Evolutionary conservation across 1,140 invertebrate species (phyloP).

Genomic region (Macrotrachela quadricornifera): DNA sequence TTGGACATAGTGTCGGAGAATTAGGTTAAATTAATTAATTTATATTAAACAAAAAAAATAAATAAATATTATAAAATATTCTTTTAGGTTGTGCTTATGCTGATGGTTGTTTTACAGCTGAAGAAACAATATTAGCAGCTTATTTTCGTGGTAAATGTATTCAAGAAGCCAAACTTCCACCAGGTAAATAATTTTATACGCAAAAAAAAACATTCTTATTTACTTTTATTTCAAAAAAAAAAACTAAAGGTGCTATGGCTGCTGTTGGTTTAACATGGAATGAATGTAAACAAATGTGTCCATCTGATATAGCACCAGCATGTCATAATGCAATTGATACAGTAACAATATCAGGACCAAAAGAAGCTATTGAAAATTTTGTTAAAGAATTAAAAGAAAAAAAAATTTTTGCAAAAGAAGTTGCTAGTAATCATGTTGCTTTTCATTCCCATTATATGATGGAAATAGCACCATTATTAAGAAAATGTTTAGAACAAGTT

Average conservation of each 20-base stretch:
- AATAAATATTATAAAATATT: conserved; percentile 47
- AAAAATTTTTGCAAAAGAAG: conserved; percentile 62
- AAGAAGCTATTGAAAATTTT: conserved; percentile 44
- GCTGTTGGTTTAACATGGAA: conserved; percentile 66
- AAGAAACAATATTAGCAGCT: conserved; percentile 72
- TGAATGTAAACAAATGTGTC: conserved; percentile 50
- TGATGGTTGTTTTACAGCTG: conserved; percentile 69
- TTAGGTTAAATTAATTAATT: conserved; percentile 19
- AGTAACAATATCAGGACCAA: conserved; percentile 72
- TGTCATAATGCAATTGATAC: conserved; percentile 79
- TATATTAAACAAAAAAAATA: conserved; percentile 24
- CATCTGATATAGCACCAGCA: conserved; percentile 49
- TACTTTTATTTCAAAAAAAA: no score
- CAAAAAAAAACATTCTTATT: no score
- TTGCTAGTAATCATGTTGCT: conserved; percentile 64
- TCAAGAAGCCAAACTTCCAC: conserved; percentile 46
- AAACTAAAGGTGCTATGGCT: conserved; percentile 66
- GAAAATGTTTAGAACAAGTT: conserved; percentile 49
- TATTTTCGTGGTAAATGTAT: conserved; percentile 74
- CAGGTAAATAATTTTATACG: no score
- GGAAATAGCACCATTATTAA: conserved; percentile 54
- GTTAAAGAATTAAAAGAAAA: conserved; percentile 48
- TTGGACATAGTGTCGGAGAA: conserved; percentile 62
- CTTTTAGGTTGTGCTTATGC: conserved; percentile 67
- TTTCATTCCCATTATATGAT: conserved; percentile 86